Percentiles rank a stretch among this genome's conserved stretches.
Evolutionary conservation across 2,888 invertebrate species (phyloP).

Genomic region (Meandrusa payeni): DNA sequence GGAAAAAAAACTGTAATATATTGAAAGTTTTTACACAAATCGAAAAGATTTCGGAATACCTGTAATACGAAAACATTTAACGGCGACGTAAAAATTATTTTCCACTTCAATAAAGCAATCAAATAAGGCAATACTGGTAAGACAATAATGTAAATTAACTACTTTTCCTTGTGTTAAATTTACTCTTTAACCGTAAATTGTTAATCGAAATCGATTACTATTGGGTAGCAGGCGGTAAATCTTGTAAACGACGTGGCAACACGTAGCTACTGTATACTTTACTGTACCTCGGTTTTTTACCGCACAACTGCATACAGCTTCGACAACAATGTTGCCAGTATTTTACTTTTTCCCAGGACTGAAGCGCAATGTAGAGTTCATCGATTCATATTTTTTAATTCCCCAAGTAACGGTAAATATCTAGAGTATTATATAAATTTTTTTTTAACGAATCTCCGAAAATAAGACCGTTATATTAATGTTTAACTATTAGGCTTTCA

Average conservation of each 20-base stretch:
- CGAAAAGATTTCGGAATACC: too few species aligned
- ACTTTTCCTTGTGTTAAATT: slow-evolving; percentile 3
- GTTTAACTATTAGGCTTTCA: too few species aligned
- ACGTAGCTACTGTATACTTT: slow-evolving; percentile 2
- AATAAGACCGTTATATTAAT: too few species aligned
- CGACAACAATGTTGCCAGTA: background rate
- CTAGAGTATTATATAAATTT: too few species aligned
- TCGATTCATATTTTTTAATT: too few species aligned
- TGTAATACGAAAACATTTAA: slow-evolving; percentile 4
- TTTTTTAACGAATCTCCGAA: too few species aligned
- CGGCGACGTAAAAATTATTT: slow-evolving; percentile 10
- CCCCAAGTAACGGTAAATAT: too few species aligned
- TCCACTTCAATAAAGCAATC: slow-evolving; percentile 11
- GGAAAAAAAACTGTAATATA: too few species aligned
- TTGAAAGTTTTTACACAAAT: too few species aligned
- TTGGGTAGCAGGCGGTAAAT: slow-evolving; percentile 11
- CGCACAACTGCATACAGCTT: slow-evolving; percentile 3
- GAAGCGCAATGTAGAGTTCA: too few species aligned
- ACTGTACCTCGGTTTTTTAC: slow-evolving; percentile 23
- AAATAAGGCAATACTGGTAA: slow-evolving; percentile 4
- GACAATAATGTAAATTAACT: too few species aligned
- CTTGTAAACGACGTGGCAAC: slow-evolving; percentile 14
- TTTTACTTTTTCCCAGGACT: too few species aligned
- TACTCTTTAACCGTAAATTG: slow-evolving; percentile 3
- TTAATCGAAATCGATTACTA: slow-evolving; percentile 17